A percentile compares a stretch with the other conserved stretches of the same genome.
phyloP scores from a whole-genome alignment of 2,888 invertebrate species.

The Tachina lurida region DNA sequence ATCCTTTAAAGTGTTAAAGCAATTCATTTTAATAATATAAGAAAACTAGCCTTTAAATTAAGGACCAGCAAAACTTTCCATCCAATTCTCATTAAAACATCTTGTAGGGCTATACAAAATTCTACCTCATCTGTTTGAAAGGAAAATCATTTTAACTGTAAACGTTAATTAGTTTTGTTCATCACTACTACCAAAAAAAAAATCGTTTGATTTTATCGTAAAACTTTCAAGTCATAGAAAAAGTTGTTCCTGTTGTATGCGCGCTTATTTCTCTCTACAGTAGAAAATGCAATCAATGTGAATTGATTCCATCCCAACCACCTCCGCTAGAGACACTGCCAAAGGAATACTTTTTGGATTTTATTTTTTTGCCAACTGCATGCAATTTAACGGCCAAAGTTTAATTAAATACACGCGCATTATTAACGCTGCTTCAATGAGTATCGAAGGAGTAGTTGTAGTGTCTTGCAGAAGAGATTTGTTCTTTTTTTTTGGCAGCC shows the following conservation, averaged over 20 bases:
- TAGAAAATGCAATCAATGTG: conserved; percentile 67
- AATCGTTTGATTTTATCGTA: conserved; percentile 70
- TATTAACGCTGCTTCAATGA: conserved; percentile 75
- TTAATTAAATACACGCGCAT: conserved; percentile 79
- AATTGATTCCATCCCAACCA: conserved; percentile 46
- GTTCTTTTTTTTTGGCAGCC: conserved; percentile 28
- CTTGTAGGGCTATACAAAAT: conserved; percentile 62
- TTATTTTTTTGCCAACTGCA: conserved; percentile 49
- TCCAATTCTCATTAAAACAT: not conserved
- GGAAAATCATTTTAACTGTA: conserved; percentile 73
- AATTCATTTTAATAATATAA: not conserved
- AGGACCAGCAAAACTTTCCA: too few relatives aligned
- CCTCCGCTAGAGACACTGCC: not conserved
- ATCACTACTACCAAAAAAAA: conserved; percentile 63
- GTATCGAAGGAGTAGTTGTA: conserved; percentile 61
- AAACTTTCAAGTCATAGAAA: conserved; percentile 65
- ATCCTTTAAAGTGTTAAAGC: not conserved
- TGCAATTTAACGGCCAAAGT: conserved; percentile 80
- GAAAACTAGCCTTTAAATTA: too few relatives aligned
- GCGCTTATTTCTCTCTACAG: not conserved
- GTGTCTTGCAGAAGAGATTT: conserved; percentile 26
- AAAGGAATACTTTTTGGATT: conserved; percentile 21
- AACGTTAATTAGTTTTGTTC: conserved; percentile 81
- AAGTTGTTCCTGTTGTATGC: conserved; percentile 60
- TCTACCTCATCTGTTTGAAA: conserved; percentile 25